Conservation (phyloP, 64 coral and sea anemone genomes). For the Cladopsammia gracilis region DNA sequence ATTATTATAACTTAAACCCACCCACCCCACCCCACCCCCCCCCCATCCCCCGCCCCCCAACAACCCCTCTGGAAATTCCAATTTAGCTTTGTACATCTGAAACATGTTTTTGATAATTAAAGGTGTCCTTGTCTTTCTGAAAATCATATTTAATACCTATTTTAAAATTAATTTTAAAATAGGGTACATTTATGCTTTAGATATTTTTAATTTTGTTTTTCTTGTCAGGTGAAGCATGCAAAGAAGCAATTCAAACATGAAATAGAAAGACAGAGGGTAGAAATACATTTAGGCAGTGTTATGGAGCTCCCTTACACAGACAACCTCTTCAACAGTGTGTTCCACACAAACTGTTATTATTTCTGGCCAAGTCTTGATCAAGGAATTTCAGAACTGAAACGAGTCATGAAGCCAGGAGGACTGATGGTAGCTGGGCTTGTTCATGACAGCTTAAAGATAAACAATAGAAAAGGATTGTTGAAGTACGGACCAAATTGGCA, state of each 20-base stretch:
- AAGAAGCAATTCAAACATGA: neutral
- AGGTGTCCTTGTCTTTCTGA: too few species aligned
- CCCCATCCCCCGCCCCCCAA: too few species aligned
- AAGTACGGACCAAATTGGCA: slow-evolving; percentile 37
- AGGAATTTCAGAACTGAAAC: slow-evolving; percentile 24
- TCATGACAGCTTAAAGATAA: neutral
- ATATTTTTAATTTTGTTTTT: neutral
- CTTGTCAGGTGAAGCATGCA: neutral
- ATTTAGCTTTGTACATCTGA: too few species aligned
- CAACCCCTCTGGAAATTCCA: too few species aligned
- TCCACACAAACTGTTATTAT: slow-evolving; percentile 54
- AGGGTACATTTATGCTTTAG: neutral
- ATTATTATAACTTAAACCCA: too few species aligned
- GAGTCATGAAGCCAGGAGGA: slow-evolving; percentile 36
- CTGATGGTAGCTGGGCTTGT: slow-evolving; percentile 2
- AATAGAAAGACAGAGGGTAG: slow-evolving; percentile 8
- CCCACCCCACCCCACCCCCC: too few species aligned
- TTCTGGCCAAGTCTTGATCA: slow-evolving; percentile 36
- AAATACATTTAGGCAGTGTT: slow-evolving; percentile 32
- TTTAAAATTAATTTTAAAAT: too few species aligned
- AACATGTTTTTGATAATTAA: too few species aligned
- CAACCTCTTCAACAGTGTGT: slow-evolving; percentile 23
- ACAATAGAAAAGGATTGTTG: neutral
- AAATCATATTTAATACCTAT: too few species aligned
- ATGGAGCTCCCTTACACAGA: slow-evolving; percentile 9